phyloP scores from a whole-genome alignment of 1,140 invertebrate species.

The Anthonomus grandis region DNA sequence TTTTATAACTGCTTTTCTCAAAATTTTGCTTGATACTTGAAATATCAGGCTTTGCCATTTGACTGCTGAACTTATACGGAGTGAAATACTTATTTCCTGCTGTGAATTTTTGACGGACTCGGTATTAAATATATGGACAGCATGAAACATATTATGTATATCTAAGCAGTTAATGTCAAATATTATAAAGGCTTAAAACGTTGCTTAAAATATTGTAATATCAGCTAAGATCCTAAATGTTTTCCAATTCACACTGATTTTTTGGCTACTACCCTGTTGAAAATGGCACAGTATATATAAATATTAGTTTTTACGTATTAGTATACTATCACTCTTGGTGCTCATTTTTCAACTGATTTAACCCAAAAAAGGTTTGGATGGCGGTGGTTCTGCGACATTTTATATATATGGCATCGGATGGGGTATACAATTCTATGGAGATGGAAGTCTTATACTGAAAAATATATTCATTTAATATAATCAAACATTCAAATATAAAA shows the following conservation, averaged over 20 bases:
- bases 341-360: neutral
- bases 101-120: constrained; percentile 36
- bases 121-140: constrained; percentile 41
- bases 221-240: constrained; percentile 31
- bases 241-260: constrained; percentile 28
- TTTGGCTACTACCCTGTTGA: constrained; percentile 40
- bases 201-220: constrained; percentile 32
- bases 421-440: constrained; percentile 9
- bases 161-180: constrained; percentile 38
- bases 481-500: too few species aligned
- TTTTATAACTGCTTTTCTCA: too few species aligned
- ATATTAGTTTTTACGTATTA: constrained; percentile 9
- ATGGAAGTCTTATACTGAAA: constrained; percentile 28
- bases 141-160: constrained; percentile 42
- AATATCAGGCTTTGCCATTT: too few species aligned
- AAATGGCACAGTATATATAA: constrained; percentile 26
- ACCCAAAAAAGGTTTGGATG: constrained; percentile 7
- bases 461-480: constrained; percentile 9
- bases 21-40: too few species aligned
- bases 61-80: too few species aligned
- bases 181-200: constrained; percentile 35
- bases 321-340: neutral
- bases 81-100: constrained; percentile 28
- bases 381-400: constrained; percentile 1
- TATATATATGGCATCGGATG: constrained; percentile 3